Evolutionary conservation across 1,140 invertebrate species (phyloP).

Genomic region (Anastrepha ludens): DNA sequence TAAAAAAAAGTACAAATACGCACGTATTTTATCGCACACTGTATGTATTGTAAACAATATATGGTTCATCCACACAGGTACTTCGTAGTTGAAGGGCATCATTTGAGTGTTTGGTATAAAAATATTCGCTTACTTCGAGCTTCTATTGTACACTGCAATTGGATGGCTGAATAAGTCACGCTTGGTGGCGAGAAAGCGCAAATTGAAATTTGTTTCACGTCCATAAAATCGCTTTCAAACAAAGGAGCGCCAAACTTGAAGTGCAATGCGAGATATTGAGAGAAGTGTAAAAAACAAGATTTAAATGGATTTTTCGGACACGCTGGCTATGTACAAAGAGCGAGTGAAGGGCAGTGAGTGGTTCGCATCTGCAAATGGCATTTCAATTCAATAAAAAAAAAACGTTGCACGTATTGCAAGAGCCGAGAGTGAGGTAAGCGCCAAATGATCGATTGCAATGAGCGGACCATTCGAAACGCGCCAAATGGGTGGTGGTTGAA

Average conservation of each 20-base stretch:
- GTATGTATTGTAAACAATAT: background rate
- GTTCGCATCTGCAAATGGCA: background rate
- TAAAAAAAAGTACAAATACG: too few species aligned
- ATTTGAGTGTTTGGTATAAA: background rate
- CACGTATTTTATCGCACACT: background rate
- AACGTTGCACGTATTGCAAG: background rate
- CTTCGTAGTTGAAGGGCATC: background rate
- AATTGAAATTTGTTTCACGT: constrained; percentile 31
- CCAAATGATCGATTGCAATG: constrained; percentile 28
- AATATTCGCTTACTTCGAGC: constrained; percentile 8
- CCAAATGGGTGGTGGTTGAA: background rate
- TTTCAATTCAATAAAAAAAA: constrained; percentile 34
- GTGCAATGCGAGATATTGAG: background rate
- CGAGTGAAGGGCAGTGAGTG: background rate
- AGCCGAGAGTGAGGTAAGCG: background rate
- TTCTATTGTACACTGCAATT: background rate
- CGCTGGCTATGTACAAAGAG: background rate
- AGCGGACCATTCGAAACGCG: background rate
- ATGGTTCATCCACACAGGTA: background rate
- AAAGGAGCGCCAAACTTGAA: background rate
- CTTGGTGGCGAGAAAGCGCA: constrained; percentile 7
- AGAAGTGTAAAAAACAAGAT: background rate
- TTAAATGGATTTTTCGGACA: constrained; percentile 37
- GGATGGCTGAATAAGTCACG: background rate
- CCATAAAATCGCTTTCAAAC: constrained; percentile 4